Percentiles rank a stretch among this genome's conserved stretches.
Evolutionary conservation across 2,113 vertebrate species (phyloP).

Genomic region (Erinaceus europaeus): DNA sequence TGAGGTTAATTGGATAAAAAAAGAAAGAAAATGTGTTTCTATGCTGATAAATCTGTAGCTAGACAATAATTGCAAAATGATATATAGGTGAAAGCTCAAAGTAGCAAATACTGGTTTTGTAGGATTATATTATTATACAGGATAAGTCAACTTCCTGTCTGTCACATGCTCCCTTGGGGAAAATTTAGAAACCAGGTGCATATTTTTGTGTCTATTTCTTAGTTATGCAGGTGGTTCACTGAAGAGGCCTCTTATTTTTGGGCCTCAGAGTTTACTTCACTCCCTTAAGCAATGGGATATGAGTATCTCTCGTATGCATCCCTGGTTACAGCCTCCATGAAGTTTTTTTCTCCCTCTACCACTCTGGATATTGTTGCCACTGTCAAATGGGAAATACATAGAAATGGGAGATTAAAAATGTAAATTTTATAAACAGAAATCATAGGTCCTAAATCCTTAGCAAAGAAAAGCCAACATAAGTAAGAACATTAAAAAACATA

Average conservation of each 20-base stretch:
- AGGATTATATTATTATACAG: not conserved
- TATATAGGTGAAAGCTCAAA: conserved; percentile 43
- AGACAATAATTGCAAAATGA: conserved; percentile 63
- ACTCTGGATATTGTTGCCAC: conserved; percentile 76
- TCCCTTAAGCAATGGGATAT: conserved; percentile 20
- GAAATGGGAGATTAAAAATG: conserved; percentile 87
- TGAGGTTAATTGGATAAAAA: conserved; percentile 71
- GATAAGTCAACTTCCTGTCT: not conserved
- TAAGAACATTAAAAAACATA: conserved; percentile 88
- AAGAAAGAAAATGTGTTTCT: conserved; percentile 58
- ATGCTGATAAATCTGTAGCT: conserved; percentile 56
- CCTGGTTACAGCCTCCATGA: not conserved
- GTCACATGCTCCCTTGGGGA: not conserved
- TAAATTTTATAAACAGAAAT: conserved; percentile 90
- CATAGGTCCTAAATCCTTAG: conserved; percentile 87
- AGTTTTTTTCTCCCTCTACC: conserved; percentile 23
- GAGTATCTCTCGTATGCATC: conserved; percentile 50
- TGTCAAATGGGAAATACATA: conserved; percentile 77
- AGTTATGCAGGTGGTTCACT: conserved; percentile 61
- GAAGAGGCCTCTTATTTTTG: conserved; percentile 54
- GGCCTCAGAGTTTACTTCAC: conserved; percentile 34
- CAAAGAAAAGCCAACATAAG: conserved; percentile 86
- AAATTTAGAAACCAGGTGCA: conserved; percentile 30
- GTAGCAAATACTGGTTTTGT: conserved; percentile 23
- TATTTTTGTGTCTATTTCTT: conserved; percentile 51